These are phyloP conservation scores for Camptogramma bilineatum DNA, from an alignment of 2,888 invertebrate species.

Conservation along the genomic window DNA sequence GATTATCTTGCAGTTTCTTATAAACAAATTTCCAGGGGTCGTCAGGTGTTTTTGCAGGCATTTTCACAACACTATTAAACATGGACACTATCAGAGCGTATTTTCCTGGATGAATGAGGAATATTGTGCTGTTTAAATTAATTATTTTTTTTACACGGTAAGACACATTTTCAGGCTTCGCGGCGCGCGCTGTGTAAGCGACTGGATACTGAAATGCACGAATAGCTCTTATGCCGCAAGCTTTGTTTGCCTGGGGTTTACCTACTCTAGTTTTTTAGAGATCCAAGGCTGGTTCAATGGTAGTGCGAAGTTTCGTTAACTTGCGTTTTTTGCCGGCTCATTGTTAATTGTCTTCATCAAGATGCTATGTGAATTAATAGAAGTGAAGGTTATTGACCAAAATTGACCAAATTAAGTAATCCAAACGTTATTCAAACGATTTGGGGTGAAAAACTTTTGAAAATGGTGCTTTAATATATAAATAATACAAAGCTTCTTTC, in stretches of 20 bases:
- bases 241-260: constrained; percentile 72
- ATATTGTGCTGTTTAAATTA: constrained; percentile 17
- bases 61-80: constrained; percentile 48
- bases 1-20: constrained; percentile 72
- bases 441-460: neutral
- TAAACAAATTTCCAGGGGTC: constrained; percentile 77
- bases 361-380: constrained; percentile 6
- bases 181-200: constrained; percentile 56
- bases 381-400: neutral
- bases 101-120: constrained; percentile 21
- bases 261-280: constrained; percentile 74
- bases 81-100: neutral
- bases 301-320: constrained; percentile 45
- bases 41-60: constrained; percentile 54
- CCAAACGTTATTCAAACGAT: neutral
- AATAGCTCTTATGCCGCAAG: constrained; percentile 49
- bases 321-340: constrained; percentile 52
- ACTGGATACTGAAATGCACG: constrained; percentile 57
- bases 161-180: constrained; percentile 62
- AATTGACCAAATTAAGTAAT: neutral
- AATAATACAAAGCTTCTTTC: no score
- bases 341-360: constrained; percentile 48
- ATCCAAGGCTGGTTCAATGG: constrained; percentile 55
- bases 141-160: constrained; percentile 10
- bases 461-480: neutral